Percentiles rank a stretch among this genome's conserved stretches.
phyloP scores from a whole-genome alignment of 2,797 vertebrate species.

The Enteromius mattozi region DNA sequence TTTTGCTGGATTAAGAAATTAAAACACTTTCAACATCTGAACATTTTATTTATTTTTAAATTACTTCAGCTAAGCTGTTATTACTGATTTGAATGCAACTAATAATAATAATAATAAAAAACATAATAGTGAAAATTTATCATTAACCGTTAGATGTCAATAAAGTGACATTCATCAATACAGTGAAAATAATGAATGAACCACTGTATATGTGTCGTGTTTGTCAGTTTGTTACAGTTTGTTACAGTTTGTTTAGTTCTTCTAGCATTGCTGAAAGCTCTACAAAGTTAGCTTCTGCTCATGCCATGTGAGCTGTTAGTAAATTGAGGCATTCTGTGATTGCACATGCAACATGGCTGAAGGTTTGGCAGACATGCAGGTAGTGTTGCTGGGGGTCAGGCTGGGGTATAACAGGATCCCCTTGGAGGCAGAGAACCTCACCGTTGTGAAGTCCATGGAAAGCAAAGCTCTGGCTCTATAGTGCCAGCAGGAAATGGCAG shows the following conservation, averaged over 20 bases:
- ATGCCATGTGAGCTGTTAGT: conserved; percentile 25
- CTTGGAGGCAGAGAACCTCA: conserved; percentile 72
- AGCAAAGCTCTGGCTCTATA: conserved; percentile 83
- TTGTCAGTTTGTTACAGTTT: background rate
- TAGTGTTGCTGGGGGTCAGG: conserved; percentile 12
- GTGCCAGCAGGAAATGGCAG: conserved; percentile 87
- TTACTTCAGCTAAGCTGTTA: too few relatives aligned
- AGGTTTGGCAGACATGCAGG: conserved; percentile 17
- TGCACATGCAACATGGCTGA: conserved; percentile 8
- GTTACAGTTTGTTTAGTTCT: background rate
- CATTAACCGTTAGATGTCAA: conserved; percentile 1
- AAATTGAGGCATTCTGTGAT: background rate
- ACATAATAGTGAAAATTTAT: too few relatives aligned
- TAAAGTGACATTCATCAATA: background rate
- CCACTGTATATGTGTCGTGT: conserved; percentile 42
- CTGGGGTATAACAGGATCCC: conserved; percentile 13
- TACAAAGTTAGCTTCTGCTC: background rate
- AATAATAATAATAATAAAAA: background rate
- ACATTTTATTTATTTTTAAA: too few relatives aligned
- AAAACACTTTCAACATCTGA: background rate
- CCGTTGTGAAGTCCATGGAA: conserved; percentile 78
- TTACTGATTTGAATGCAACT: background rate
- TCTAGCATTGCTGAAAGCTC: background rate
- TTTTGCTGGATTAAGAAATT: background rate
- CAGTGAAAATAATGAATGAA: background rate